A percentile compares a stretch with the other conserved stretches of the same genome.
These are phyloP conservation scores for Platycheirus rosarum DNA, from an alignment of 2,888 invertebrate species.

Conservation along the genomic window DNA sequence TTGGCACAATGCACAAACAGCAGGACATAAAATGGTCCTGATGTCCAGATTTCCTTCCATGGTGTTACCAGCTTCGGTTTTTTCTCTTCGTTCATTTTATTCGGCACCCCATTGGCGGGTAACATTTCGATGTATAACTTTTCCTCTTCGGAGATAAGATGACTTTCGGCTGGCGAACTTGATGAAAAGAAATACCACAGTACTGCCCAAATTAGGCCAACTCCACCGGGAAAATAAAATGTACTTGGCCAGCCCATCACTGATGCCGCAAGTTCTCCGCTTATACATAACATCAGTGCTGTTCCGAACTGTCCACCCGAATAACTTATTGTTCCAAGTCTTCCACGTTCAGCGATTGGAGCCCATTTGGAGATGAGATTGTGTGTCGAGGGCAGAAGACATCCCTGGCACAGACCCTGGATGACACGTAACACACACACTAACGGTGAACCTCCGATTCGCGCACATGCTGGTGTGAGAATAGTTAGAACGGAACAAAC, in stretches of 20 bases:
- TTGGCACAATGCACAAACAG: constrained; percentile 89
- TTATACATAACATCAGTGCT: constrained; percentile 85
- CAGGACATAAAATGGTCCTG: constrained; percentile 90
- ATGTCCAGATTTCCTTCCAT: constrained; percentile 89
- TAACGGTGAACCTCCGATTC: constrained; percentile 85
- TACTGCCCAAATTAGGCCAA: constrained; percentile 86
- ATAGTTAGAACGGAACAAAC: constrained; percentile 85
- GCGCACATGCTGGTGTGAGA: constrained; percentile 87
- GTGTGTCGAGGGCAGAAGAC: constrained; percentile 86
- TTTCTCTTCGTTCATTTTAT: constrained; percentile 75
- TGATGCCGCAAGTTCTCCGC: constrained; percentile 88
- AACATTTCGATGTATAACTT: constrained; percentile 86
- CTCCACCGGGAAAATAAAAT: constrained; percentile 88
- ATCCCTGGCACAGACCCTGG: constrained; percentile 88
- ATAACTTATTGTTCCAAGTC: constrained; percentile 84
- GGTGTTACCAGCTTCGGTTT: constrained; percentile 84
- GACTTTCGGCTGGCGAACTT: constrained; percentile 86
- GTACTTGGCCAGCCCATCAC: constrained; percentile 89
- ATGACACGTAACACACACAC: constrained; percentile 85
- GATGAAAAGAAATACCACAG: constrained; percentile 86
- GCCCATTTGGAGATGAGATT: constrained; percentile 87
- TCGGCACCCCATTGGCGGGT: constrained; percentile 22
- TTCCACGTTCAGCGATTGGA: constrained; percentile 85
- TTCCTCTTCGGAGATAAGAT: constrained; percentile 86
- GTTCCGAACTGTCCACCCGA: constrained; percentile 87